Base-by-base conservation (phyloP, 1,140 invertebrate genomes). In the Chironomus striatipennis region DNA sequence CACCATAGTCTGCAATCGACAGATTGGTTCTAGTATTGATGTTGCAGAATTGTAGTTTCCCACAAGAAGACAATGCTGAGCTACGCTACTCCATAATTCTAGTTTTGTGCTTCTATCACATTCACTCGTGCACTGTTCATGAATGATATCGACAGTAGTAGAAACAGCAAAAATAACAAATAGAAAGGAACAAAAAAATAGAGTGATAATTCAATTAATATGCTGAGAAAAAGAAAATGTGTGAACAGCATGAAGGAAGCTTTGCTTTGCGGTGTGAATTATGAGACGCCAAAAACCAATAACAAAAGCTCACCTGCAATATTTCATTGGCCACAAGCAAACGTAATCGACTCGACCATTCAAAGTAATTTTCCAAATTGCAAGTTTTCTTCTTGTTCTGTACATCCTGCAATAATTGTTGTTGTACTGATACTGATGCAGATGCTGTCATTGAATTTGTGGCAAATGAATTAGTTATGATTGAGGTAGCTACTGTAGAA, bases 291-390 rank as follows among this genome's bases (percentile, higher is more conserved):
- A 10, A 34, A 15, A 24, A 42, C n/a, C n/a, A 73, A 9, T 15
- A 42, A 43, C 20, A 73, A 3, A 5, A n/a, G 57, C 77, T 80
- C 75, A 82, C 81, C 79, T 80, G 79, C 76, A 82, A 77, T 77
- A 82, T 82, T 76, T 81, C 80, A 75, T 82, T 82, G 78, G 80
- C 80, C 73, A 81, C 81, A 77, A 82, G 80, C 64, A 81, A 76
- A 73, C 81, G 79, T 47, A 81, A 75, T 80, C 81, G 80, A 78
- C 80, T 78, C 76, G 81, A 81, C 81, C 81, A 82, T 74, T 81
- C 79, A 74, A 82, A 76, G 76, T 82, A 82, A 57, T 79, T 81
- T 78, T 82, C 79, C 77, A 82, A 77, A 76, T 82, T 82, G 75
- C 81, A 82, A 34, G 80, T 81, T 78, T 82, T 82, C 75, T 82